phyloP scores from a whole-genome alignment of 2,888 invertebrate species.

The Agonum fuliginosum region DNA sequence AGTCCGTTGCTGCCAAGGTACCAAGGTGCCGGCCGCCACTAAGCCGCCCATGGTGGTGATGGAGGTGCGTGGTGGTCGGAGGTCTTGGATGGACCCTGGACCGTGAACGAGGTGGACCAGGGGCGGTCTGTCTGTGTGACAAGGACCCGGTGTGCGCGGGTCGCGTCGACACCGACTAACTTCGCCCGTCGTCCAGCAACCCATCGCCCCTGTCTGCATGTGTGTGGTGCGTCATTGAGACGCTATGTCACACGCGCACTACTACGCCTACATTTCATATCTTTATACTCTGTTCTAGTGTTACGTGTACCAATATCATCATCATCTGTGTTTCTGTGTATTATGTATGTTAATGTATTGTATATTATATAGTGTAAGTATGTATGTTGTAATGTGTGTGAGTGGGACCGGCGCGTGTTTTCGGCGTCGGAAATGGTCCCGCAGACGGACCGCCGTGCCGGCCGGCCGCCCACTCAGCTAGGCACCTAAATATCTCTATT shows the following conservation, averaged over 20 bases:
- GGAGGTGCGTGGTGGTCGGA: neutral
- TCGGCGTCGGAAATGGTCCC: constrained; percentile 61
- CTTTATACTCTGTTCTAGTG: constrained; percentile 2
- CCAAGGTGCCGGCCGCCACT: no score
- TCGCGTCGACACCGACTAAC: neutral
- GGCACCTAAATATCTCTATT: constrained; percentile 72
- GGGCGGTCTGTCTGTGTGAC: neutral
- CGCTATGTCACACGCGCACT: constrained; percentile 41
- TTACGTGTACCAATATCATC: constrained; percentile 13
- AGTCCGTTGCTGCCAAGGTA: neutral
- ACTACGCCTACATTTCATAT: constrained; percentile 9
- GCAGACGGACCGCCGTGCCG: constrained; percentile 50
- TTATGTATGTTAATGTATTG: neutral
- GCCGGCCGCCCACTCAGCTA: constrained; percentile 67
- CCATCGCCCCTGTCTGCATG: constrained; percentile 8
- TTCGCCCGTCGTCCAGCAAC: neutral
- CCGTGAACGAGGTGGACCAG: neutral
- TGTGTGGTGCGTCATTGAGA: constrained; percentile 15
- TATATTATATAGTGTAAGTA: constrained; percentile 17
- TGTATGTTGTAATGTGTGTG: constrained; percentile 50
- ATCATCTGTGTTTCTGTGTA: constrained; percentile 1
- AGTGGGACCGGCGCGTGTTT: constrained; percentile 66
- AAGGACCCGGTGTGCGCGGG: constrained; percentile 49
- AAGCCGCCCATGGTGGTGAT: neutral
- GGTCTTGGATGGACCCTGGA: neutral